Percentiles rank a stretch among this genome's conserved stretches.
Conservation (phyloP, 2,113 vertebrate species). For the Mesitornis unicolor region DNA sequence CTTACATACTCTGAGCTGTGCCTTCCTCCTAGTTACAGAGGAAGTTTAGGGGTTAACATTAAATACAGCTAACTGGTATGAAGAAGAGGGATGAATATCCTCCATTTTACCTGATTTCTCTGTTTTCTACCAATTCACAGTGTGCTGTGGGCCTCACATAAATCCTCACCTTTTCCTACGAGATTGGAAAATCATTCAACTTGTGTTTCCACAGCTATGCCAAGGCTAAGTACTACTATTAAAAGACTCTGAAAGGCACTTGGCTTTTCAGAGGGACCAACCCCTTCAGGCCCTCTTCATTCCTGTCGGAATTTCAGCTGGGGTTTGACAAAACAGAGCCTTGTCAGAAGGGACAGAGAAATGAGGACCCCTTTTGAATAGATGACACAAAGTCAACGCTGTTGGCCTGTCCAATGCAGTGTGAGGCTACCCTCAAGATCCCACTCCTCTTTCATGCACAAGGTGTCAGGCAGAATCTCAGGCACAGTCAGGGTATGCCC, state of each 20-base stretch:
- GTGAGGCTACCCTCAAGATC: not conserved
- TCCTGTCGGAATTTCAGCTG: not conserved
- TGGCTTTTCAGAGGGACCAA: not conserved
- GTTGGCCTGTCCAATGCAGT: not conserved
- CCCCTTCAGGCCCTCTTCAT: not conserved
- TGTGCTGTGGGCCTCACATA: not conserved
- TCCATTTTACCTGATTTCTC: not conserved
- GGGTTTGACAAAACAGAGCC: not conserved
- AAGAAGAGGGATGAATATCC: not conserved
- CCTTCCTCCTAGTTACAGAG: not conserved
- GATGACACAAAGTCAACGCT: not conserved
- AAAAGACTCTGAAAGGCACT: not conserved
- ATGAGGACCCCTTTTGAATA: not conserved
- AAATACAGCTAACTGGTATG: not conserved
- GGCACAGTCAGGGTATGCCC: not conserved
- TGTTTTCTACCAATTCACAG: not conserved
- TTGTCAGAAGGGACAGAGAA: not conserved
- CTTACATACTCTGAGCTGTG: rapidly evolving
- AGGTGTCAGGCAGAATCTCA: not conserved
- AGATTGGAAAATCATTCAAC: not conserved
- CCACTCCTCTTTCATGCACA: not conserved
- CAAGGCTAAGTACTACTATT: not conserved
- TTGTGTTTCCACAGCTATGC: not conserved
- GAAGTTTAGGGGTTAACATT: not conserved
- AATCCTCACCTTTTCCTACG: not conserved